These are phyloP conservation scores for Nomada hirtipes DNA, from an alignment of 2,888 invertebrate species.

Conservation along the genomic window DNA sequence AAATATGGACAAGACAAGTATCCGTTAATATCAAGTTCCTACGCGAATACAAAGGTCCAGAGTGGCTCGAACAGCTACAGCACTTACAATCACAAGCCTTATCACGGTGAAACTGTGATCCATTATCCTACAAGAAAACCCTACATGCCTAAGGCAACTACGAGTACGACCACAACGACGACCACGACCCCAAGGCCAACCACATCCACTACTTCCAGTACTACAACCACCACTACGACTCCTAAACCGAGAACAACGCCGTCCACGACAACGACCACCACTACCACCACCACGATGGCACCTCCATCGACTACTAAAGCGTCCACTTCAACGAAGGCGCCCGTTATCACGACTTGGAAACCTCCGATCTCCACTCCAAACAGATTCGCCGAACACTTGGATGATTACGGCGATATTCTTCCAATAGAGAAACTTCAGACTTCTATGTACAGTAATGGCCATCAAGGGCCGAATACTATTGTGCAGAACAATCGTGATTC, in stretches of 20 bases:
- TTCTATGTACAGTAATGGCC: slow-evolving; percentile 43
- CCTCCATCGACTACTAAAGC: slow-evolving; percentile 48
- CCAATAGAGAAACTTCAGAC: slow-evolving; percentile 77
- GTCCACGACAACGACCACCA: slow-evolving; percentile 50
- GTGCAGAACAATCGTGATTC: slow-evolving; percentile 29
- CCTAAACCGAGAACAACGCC: slow-evolving; percentile 25
- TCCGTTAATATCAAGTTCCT: slow-evolving; percentile 89
- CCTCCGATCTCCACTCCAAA: slow-evolving; percentile 67
- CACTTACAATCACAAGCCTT: slow-evolving; percentile 80
- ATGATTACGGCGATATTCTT: slow-evolving; percentile 66
- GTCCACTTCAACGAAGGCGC: slow-evolving; percentile 71
- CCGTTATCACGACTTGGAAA: slow-evolving; percentile 83
- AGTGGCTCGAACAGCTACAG: slow-evolving; percentile 84
- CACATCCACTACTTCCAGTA: slow-evolving; percentile 55
- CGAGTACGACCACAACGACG: slow-evolving; percentile 48
- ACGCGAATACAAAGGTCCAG: slow-evolving; percentile 90
- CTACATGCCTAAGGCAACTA: slow-evolving; percentile 58
- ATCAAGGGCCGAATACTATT: slow-evolving; percentile 59
- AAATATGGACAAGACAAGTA: slow-evolving; percentile 86
- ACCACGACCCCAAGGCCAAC: slow-evolving; percentile 49
- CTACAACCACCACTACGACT: slow-evolving; percentile 61
- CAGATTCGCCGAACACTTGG: slow-evolving; percentile 35
- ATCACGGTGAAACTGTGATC: slow-evolving; percentile 69
- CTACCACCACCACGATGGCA: slow-evolving; percentile 76
- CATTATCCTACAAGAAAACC: slow-evolving; percentile 68